Evolutionary conservation across 1,140 invertebrate genomes (phyloP), one percentile per base, ranked within the genome.

Genomic region (Globodera rostochiensis): DNA sequence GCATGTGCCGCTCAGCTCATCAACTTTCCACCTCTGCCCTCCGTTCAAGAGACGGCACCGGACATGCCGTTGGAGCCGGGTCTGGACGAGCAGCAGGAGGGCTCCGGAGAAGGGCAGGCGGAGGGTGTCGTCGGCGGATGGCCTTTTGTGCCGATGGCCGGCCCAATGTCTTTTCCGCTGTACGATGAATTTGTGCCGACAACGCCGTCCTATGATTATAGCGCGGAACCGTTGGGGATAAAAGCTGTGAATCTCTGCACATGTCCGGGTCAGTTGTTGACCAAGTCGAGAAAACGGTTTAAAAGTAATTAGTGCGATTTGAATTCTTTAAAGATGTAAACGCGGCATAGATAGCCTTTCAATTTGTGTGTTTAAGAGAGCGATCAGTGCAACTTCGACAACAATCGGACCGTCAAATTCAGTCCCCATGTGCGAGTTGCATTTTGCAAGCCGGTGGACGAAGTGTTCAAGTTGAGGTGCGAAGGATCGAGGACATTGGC

Each of bases 171-270:
- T 6, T 80, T 80, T 53, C 79, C 79, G 7, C 4, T 80, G 2
- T 80, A 80, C 69, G 79, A 80, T 49, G 79, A 80, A 78, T 80
- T 80, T 74, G 79, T 80, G 49, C 49, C 70, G 49, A 80, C 79
- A 50, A 78, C 75, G 21, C 70, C 79, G 15, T 64, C 76, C 25
- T 80, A 75, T 49, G 79, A 80, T 13, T 80, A 75, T 11, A 25
- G n/a, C 1, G 49, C 69, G 77, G 70, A 80, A 8, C 79, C 79
- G 36, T 6, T 66, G 7, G 76, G 57, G 50, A 80, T 57, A 21
- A 64, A 36, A 50, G 47, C 11, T 6, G 64, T 69, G 19, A 46
- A 80, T 19, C n/a, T 80, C 5, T 80, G 79, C 77, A 67, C 70
- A 36, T 80, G 79, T 50, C n/a, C 75, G n/a, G 75, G 53, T 25